phyloP scores from a whole-genome alignment of 2,888 invertebrate genomes.

The Anoplius nigerrimus region DNA sequence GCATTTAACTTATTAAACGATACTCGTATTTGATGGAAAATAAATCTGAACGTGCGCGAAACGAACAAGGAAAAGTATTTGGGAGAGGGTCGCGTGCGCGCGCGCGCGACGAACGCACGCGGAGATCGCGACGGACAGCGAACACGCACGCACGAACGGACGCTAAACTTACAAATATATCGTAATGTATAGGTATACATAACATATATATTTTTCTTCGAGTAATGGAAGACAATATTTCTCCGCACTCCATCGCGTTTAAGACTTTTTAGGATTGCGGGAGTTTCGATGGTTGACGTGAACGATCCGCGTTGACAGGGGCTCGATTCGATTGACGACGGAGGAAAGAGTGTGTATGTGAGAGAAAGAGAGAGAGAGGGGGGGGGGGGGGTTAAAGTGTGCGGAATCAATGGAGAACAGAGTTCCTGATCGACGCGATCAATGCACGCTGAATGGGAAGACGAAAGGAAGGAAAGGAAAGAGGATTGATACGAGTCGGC shows the following conservation, averaged over 20 bases:
- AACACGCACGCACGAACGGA: neutral
- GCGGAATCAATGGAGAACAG: too few species aligned
- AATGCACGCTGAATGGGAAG: neutral
- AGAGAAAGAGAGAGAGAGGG: neutral
- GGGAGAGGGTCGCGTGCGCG: neutral
- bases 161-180: constrained; percentile 12
- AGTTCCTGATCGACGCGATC: too few species aligned
- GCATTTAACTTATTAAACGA: too few species aligned
- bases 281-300: constrained; percentile 8
- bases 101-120: neutral
- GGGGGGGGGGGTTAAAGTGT: too few species aligned
- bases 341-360: neutral
- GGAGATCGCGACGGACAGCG: neutral
- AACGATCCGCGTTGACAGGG: constrained; percentile 1
- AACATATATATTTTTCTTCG: constrained; percentile 63
- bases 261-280: neutral
- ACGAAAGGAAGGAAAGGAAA: neutral
- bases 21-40: too few species aligned
- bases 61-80: neutral
- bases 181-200: constrained; percentile 44
- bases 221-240: constrained; percentile 73
- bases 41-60: neutral
- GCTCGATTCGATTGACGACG: too few species aligned
- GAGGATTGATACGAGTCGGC: constrained; percentile 5
- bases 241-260: constrained; percentile 62